Percentiles rank a stretch among this genome's conserved stretches.
Evolutionary conservation across 1,140 invertebrate species (phyloP).

Genomic region (Aporrectodea caliginosa): DNA sequence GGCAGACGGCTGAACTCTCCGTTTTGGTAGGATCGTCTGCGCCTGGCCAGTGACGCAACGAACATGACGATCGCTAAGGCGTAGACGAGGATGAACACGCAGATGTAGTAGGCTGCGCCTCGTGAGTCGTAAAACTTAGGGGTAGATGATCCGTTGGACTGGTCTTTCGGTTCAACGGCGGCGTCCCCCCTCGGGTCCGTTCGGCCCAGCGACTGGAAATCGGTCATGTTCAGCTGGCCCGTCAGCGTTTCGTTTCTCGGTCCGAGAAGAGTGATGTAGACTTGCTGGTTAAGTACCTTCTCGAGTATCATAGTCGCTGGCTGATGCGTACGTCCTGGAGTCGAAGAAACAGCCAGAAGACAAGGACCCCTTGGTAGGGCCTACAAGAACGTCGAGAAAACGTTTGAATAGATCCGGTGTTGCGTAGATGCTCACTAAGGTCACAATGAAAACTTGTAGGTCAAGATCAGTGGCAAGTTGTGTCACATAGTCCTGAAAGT

Average conservation of each 20-base stretch:
- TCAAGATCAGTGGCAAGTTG: too few relatives aligned
- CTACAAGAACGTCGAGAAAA: too few relatives aligned
- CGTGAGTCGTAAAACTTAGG: constrained; percentile 11
- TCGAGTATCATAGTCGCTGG: neutral
- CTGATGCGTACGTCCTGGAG: too few relatives aligned
- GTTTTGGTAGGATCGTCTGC: neutral
- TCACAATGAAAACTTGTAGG: too few relatives aligned
- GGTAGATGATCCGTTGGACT: too few relatives aligned
- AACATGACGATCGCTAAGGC: constrained; percentile 21
- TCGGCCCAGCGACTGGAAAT: neutral
- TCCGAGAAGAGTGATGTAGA: neutral
- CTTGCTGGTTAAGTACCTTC: neutral
- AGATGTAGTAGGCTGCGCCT: constrained; percentile 24
- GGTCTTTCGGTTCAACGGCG: neutral
- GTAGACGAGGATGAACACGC: constrained; percentile 19
- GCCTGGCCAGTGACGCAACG: constrained; percentile 13
- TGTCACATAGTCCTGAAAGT: too few relatives aligned
- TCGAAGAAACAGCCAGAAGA: too few relatives aligned
- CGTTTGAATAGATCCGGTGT: too few relatives aligned
- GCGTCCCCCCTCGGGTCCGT: neutral
- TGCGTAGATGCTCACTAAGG: too few relatives aligned
- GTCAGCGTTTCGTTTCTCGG: neutral
- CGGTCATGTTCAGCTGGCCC: neutral
- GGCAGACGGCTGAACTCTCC: neutral
- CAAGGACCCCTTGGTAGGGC: too few relatives aligned